A percentile compares a stretch with the other conserved stretches of the same genome.
Evolutionary conservation across 2,797 vertebrate species (phyloP).

Genomic region (Brachymystax lenok): DNA sequence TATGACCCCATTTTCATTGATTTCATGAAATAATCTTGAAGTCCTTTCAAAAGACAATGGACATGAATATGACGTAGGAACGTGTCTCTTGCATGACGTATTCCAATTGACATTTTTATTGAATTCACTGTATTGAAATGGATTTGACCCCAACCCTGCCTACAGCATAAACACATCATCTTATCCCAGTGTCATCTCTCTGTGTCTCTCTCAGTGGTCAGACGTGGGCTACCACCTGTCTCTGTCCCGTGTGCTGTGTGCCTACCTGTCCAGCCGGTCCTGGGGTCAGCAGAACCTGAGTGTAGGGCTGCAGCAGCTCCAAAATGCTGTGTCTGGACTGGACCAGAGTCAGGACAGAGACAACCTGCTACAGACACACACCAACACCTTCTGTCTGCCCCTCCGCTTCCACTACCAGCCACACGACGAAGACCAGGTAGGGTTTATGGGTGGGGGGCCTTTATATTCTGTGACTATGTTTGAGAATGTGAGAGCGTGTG

Average conservation of each 20-base stretch:
- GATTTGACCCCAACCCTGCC: too few relatives aligned
- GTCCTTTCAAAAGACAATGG: too few relatives aligned
- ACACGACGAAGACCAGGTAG: constrained; percentile 87
- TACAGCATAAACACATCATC: too few relatives aligned
- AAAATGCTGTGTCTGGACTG: constrained; percentile 70
- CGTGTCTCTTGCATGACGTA: too few relatives aligned
- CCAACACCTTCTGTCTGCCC: constrained; percentile 80
- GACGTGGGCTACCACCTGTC: constrained; percentile 85
- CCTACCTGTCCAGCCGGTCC: constrained; percentile 73
- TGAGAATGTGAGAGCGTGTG: constrained; percentile 5
- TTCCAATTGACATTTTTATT: too few relatives aligned
- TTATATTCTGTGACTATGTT: not conserved
- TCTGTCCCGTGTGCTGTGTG: constrained; percentile 75
- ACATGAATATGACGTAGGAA: too few relatives aligned
- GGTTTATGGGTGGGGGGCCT: not conserved
- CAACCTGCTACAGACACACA: constrained; percentile 79
- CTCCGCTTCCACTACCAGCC: constrained; percentile 83
- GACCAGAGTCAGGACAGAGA: constrained; percentile 82
- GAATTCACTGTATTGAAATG: too few relatives aligned
- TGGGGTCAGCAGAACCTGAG: constrained; percentile 74
- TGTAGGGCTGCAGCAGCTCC: constrained; percentile 76
- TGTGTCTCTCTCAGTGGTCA: constrained; percentile 73
- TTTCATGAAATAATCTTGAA: too few relatives aligned
- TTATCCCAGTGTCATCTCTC: not conserved
- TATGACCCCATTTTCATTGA: too few relatives aligned